A percentile compares a stretch with the other conserved stretches of the same genome.
Evolutionary conservation across 2,797 vertebrate genomes (phyloP).

Genomic region (Molothrus ater): DNA sequence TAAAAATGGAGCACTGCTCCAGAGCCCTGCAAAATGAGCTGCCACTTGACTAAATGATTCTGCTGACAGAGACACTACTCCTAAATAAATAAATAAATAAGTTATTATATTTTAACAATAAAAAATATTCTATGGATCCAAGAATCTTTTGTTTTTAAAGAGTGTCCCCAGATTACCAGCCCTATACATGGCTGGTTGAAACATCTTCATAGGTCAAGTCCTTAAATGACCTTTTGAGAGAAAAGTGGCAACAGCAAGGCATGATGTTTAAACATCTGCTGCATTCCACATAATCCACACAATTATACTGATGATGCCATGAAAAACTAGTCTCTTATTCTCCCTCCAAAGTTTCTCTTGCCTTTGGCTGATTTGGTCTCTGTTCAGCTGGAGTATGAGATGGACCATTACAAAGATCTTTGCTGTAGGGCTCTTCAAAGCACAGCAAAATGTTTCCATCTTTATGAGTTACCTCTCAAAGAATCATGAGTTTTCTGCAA

Average conservation of each 20-base stretch:
- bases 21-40: background rate
- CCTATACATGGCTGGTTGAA: background rate
- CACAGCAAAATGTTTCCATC: background rate
- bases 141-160: constrained; percentile 4
- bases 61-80: background rate
- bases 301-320: constrained; percentile 25
- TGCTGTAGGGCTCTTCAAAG: background rate
- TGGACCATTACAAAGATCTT: background rate
- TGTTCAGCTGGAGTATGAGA: constrained; percentile 5
- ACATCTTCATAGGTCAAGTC: background rate
- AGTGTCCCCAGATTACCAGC: background rate
- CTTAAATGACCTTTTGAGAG: background rate
- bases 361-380: constrained; percentile 34
- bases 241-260: constrained; percentile 5
- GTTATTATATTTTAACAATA: background rate
- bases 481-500: background rate
- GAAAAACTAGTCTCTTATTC: background rate
- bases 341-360: constrained; percentile 28
- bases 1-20: background rate
- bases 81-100: background rate
- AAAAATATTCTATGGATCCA: background rate
- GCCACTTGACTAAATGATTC: background rate
- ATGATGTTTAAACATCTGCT: constrained; percentile 30
- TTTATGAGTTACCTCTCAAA: background rate
- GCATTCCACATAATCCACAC: background rate